These are phyloP conservation scores for Liposcelis brunnea DNA, from an alignment of 2,888 invertebrate genomes.

Conservation along the genomic window DNA sequence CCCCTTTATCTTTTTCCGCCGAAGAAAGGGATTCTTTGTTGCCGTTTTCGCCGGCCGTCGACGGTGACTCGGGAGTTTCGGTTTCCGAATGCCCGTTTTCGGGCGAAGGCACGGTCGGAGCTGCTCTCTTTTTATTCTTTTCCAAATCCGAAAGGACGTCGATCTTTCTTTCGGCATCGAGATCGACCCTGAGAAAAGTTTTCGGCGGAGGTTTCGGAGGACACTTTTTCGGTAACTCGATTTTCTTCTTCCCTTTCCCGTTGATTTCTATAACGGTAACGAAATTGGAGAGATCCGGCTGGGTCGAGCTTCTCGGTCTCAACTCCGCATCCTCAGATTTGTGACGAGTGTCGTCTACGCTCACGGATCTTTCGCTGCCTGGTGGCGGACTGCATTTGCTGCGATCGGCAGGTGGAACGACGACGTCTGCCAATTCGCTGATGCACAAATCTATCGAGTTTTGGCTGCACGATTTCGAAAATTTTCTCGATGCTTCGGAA, in stretches of 20 bases:
- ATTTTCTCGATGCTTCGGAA: constrained; percentile 33
- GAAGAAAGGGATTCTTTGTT: too few relatives aligned
- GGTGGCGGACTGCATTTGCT: constrained; percentile 27
- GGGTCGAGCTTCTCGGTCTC: constrained; percentile 8
- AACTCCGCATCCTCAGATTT: not conserved
- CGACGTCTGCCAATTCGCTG: constrained; percentile 40
- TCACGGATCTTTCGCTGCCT: constrained; percentile 27
- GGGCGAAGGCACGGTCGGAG: too few relatives aligned
- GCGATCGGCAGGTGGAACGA: constrained; percentile 21
- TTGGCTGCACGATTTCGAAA: constrained; percentile 19
- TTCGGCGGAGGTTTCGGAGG: constrained; percentile 25
- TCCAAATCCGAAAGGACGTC: not conserved
- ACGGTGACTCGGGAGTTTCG: too few relatives aligned
- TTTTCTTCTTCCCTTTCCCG: constrained; percentile 33
- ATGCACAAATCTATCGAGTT: constrained; percentile 45
- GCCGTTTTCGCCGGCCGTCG: too few relatives aligned
- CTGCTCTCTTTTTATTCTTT: not conserved
- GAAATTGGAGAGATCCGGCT: constrained; percentile 44
- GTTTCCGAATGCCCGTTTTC: too few relatives aligned
- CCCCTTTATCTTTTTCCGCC: not conserved
- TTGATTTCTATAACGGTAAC: constrained; percentile 81
- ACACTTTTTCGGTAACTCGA: constrained; percentile 16
- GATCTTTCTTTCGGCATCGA: too few relatives aligned
- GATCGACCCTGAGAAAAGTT: constrained; percentile 19
- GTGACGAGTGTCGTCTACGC: constrained; percentile 24